Percentiles rank a stretch among this genome's conserved stretches.
Evolutionary conservation across 2,888 invertebrate genomes (phyloP).

Genomic region (Laspeyria flexula): DNA sequence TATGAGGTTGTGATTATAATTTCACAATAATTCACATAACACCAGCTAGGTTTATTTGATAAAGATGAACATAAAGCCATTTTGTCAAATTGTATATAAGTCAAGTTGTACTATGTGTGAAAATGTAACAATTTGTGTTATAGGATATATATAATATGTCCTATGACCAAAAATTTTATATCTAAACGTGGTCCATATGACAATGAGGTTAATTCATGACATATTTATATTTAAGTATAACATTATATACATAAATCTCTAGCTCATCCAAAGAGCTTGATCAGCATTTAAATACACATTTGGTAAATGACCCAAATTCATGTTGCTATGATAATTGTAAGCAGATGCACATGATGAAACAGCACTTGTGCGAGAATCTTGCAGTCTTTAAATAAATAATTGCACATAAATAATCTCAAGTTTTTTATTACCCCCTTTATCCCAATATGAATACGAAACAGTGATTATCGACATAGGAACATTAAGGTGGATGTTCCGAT

Average conservation of each 20-base stretch:
- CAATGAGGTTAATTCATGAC: not conserved
- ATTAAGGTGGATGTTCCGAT: too few relatives aligned
- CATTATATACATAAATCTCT: not conserved
- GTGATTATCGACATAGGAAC: too few relatives aligned
- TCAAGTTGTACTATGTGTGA: conserved; percentile 3
- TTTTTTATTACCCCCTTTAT: conserved; percentile 15
- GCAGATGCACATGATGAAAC: conserved; percentile 8
- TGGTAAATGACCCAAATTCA: not conserved
- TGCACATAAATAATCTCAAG: conserved; percentile 23
- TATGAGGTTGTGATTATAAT: conserved; percentile 46
- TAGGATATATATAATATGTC: conserved; percentile 7
- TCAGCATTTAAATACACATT: not conserved
- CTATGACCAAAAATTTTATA: conserved; percentile 1
- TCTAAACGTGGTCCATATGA: conserved; percentile 1
- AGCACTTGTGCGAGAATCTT: not conserved
- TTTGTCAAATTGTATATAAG: conserved; percentile 7
- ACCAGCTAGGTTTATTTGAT: conserved; percentile 1
- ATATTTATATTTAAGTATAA: not conserved
- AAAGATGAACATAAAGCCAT: conserved; percentile 6
- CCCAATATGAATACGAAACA: not conserved
- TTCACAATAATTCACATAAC: conserved; percentile 15
- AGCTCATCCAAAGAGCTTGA: conserved; percentile 2
- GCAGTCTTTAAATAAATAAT: conserved; percentile 23
- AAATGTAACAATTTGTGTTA: conserved; percentile 9
- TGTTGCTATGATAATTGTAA: not conserved